A percentile compares a stretch with the other conserved stretches of the same genome.
Evolutionary conservation across 2,113 vertebrate species (phyloP).

Genomic region (Laticauda colubrina): DNA sequence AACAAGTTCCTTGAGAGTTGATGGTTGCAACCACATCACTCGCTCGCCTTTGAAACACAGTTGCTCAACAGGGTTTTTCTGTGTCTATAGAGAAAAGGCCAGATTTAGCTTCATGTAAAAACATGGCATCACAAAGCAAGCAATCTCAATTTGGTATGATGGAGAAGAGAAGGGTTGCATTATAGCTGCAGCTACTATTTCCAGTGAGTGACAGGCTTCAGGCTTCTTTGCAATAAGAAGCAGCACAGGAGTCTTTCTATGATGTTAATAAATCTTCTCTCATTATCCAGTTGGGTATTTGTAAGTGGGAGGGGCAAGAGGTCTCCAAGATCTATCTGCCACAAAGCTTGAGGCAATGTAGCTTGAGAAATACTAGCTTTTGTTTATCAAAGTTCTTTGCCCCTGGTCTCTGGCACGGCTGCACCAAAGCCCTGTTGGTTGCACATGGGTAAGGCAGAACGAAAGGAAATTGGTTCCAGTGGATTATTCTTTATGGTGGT

Average conservation of each 20-base stretch:
- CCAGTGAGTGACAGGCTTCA: neutral
- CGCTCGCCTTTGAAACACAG: constrained; percentile 81
- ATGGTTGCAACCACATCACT: constrained; percentile 86
- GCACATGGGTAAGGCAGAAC: neutral
- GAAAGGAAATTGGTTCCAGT: neutral
- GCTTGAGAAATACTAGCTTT: neutral
- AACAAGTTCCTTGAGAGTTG: constrained; percentile 76
- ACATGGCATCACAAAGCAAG: neutral
- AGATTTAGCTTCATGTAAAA: neutral
- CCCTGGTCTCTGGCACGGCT: neutral
- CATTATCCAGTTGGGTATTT: neutral
- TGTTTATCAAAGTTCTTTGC: neutral
- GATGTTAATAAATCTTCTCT: neutral
- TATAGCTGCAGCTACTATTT: neutral
- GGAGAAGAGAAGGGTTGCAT: neutral
- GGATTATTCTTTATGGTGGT: neutral
- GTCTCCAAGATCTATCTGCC: neutral
- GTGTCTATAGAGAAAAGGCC: constrained; percentile 65
- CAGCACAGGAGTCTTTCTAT: neutral
- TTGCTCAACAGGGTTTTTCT: constrained; percentile 61
- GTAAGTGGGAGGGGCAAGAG: neutral
- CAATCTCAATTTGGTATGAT: neutral
- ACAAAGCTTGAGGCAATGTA: neutral
- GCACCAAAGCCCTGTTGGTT: neutral
- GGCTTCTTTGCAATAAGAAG: neutral